Base-by-base conservation (phyloP, 2,113 vertebrate genomes). In the Rhipidura dahli region DNA sequence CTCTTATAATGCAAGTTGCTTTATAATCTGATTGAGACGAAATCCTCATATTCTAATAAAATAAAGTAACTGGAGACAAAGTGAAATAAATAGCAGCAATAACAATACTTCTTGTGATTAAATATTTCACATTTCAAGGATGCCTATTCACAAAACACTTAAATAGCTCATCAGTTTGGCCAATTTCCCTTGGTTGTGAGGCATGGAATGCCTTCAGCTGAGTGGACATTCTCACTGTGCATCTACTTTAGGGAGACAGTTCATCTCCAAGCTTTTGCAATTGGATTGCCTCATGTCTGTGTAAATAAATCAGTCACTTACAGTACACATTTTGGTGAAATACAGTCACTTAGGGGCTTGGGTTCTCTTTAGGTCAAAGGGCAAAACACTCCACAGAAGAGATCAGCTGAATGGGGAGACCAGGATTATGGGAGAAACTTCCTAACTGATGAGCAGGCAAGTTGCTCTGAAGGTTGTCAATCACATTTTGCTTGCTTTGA, bases 321-420 rank as follows among this genome's bases (percentile, higher is more conserved):
- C 4, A 61, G 39, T 39, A 50, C 10, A 33, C 7, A 8, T 83
- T 82, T 90, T 90, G 35, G 30, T 65, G 70, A 70, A 79, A 81
- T 59, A 45, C 11, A 87, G 35, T 59, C 75, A 31, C 33, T 84
- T 54, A 37, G 56, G 87, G 50, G 54, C 65, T 97, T 66, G 18
- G 42, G 65, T 90, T 97, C 60, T 83, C 82, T 76, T 92, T 60
- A 97, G 98, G 98, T 98, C 98, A 98, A 97, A 98, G 98, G 97
- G 95, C 69, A 89, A 98, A 97, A 96, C 96, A 98, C 97, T 98
- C 97, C 98, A 98, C 96, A 96, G 98, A 98, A 97, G 97, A 98
- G 98, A 97, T 97, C 95, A 98, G 65, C 86, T 76, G 93, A 89
- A 97, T 93, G 97, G 97, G 94, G 95, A 97, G 98, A 98, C 96